A percentile compares a stretch with the other conserved stretches of the same genome.
phyloP scores from a whole-genome alignment of 2,113 vertebrate genomes.

The Neolamprologus devosi region DNA sequence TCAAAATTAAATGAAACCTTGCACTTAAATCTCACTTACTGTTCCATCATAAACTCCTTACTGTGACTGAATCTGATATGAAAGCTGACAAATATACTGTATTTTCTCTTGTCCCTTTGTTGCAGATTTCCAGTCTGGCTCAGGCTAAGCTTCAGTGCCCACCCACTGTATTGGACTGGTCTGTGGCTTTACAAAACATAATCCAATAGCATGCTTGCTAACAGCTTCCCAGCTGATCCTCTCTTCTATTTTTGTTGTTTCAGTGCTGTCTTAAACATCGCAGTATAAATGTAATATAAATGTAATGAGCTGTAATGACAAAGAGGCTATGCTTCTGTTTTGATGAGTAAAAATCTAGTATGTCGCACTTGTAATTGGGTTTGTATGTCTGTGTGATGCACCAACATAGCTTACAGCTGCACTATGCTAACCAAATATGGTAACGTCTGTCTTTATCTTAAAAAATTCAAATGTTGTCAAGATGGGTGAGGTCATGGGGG shows the following conservation, averaged over 20 bases:
- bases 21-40: neutral
- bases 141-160: neutral
- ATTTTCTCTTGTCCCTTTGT: neutral
- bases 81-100: neutral
- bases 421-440: neutral
- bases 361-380: rapidly evolving
- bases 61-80: neutral
- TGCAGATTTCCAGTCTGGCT: neutral
- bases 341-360: neutral
- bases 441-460: neutral
- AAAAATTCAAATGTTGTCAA: neutral
- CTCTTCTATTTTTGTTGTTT: neutral
- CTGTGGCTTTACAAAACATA: neutral
- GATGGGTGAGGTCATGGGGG: neutral
- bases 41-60: neutral
- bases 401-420: neutral
- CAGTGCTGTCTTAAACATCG: neutral
- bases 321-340: neutral
- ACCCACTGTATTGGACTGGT: neutral
- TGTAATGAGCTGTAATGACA: neutral
- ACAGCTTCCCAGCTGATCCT: neutral
- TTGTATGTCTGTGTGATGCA: neutral
- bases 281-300: neutral
- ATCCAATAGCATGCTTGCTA: neutral
- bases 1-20: neutral